These are phyloP conservation scores for Bibio marci DNA, from an alignment of 2,888 invertebrate species.

Conservation along the genomic window DNA sequence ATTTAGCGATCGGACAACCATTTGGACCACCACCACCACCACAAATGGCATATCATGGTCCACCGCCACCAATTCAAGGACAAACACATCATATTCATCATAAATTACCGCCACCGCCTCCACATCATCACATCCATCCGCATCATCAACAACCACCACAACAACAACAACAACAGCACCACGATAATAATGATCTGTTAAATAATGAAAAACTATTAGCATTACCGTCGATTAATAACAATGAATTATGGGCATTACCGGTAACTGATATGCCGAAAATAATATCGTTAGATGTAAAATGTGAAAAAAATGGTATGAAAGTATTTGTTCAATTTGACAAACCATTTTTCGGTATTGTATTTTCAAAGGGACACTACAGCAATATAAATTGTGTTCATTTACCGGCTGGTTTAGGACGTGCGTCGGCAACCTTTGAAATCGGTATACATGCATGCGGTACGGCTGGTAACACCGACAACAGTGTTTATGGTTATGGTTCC, in stretches of 20 bases:
- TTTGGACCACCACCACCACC: slow-evolving; percentile 34
- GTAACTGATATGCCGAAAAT: slow-evolving; percentile 87
- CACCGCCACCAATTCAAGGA: slow-evolving; percentile 45
- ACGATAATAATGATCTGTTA: slow-evolving; percentile 7
- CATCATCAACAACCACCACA: slow-evolving; percentile 18
- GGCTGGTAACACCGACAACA: slow-evolving; percentile 79
- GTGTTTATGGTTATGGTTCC: slow-evolving; percentile 71
- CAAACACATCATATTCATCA: slow-evolving; percentile 12
- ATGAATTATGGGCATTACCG: slow-evolving; percentile 73
- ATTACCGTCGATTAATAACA: slow-evolving; percentile 31
- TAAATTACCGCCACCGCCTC: slow-evolving; percentile 28
- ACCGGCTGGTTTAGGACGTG: slow-evolving; percentile 72
- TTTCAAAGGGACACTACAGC: slow-evolving; percentile 87
- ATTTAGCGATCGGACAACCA: slow-evolving; percentile 27
- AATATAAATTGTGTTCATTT: slow-evolving; percentile 83
- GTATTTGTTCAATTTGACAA: slow-evolving; percentile 88
- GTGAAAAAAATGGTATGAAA: slow-evolving; percentile 87
- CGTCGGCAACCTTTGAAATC: slow-evolving; percentile 78
- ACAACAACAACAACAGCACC: slow-evolving; percentile 8
- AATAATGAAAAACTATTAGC: slow-evolving; percentile 21
- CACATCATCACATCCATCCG: slow-evolving; percentile 16
- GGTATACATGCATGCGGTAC: slow-evolving; percentile 85
- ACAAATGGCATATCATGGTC: slow-evolving; percentile 55
- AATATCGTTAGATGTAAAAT: slow-evolving; percentile 79
- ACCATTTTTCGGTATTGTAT: slow-evolving; percentile 89